Evolutionary conservation across 2,113 vertebrate species (phyloP).

Genomic region (Zapornia atra): DNA sequence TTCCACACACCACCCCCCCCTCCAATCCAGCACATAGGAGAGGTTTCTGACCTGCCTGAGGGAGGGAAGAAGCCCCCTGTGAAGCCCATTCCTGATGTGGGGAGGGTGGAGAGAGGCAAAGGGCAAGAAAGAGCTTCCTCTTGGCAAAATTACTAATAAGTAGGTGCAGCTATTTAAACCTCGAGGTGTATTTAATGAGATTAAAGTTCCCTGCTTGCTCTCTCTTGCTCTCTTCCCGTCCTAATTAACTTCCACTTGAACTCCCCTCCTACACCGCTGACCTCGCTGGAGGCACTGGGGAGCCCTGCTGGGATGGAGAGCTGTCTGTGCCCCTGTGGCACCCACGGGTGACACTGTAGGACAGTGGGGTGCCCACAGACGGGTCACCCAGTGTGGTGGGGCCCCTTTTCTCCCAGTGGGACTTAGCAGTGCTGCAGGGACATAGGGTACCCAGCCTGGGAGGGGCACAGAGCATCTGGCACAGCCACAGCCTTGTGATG

Average conservation of each 20-base stretch:
- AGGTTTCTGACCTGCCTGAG: not conserved
- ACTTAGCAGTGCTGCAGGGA: rapidly evolving
- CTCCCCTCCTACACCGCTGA: not conserved
- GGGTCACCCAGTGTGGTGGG: rapidly evolving
- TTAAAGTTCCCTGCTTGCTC: not conserved
- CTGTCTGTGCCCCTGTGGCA: not conserved
- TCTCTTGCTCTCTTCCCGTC: not conserved
- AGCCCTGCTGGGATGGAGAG: not conserved
- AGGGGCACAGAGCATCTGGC: not conserved
- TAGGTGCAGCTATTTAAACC: not conserved
- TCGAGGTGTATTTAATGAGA: conserved; percentile 47
- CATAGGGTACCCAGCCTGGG: rapidly evolving
- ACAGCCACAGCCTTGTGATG: rapidly evolving
- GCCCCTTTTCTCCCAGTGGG: not conserved
- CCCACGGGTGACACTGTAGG: not conserved
- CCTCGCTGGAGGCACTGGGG: rapidly evolving
- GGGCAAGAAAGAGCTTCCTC: not conserved
- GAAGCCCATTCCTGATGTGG: not conserved
- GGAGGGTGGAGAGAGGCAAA: not conserved
- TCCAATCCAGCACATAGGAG: not conserved
- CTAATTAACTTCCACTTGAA: not conserved
- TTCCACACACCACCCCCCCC: no score
- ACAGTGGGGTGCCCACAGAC: not conserved
- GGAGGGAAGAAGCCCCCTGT: not conserved
- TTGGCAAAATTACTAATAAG: not conserved